Percentiles rank a stretch among this genome's conserved stretches.
Evolutionary conservation across 2,113 vertebrate genomes (phyloP).

Genomic region (Fulmarus glacialis): DNA sequence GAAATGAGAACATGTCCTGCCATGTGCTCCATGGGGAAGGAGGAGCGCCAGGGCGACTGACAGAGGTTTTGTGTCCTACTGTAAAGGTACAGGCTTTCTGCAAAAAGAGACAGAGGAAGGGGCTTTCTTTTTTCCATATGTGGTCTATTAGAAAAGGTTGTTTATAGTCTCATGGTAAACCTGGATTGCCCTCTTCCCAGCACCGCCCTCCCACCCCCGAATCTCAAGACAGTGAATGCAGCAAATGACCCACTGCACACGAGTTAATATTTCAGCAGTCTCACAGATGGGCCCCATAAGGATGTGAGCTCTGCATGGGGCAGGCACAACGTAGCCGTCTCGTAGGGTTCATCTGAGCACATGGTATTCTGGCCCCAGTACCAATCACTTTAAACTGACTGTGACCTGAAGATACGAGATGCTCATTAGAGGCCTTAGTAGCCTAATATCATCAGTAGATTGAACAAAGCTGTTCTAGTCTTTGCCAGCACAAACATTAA

Average conservation of each 20-base stretch:
- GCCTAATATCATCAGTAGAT: constrained; percentile 65
- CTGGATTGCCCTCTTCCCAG: constrained; percentile 21
- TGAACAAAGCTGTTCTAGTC: constrained; percentile 51
- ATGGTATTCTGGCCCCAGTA: neutral
- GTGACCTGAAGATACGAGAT: constrained; percentile 54
- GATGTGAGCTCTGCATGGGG: neutral
- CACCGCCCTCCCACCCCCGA: neutral
- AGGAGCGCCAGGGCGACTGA: neutral
- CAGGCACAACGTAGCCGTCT: neutral
- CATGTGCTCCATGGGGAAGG: neutral
- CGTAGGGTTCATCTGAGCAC: neutral
- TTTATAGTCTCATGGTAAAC: constrained; percentile 15
- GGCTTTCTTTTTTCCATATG: constrained; percentile 12
- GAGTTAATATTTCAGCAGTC: neutral
- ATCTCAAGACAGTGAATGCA: neutral
- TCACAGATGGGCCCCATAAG: neutral
- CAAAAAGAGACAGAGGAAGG: neutral
- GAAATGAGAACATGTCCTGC: constrained; percentile 22
- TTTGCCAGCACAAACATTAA: constrained; percentile 69
- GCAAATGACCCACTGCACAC: neutral
- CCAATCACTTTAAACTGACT: constrained; percentile 62
- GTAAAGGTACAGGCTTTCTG: neutral
- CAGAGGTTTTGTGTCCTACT: neutral
- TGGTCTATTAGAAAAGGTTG: neutral
- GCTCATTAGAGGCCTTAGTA: constrained; percentile 71